Conservation (phyloP, 2,797 vertebrate species). For the Molothrus aeneus region DNA sequence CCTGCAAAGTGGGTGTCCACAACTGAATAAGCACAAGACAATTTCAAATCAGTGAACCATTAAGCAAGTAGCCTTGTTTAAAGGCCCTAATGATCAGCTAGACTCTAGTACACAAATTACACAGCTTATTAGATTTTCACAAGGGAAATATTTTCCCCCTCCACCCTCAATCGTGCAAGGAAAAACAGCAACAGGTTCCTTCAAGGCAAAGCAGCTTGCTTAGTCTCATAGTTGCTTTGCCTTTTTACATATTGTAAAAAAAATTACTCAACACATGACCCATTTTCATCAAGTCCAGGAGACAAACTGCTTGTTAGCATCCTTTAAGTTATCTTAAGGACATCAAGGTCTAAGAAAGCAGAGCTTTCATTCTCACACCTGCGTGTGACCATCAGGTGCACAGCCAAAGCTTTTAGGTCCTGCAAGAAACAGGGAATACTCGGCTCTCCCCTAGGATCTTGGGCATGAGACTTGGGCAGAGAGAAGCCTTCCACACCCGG, state of each 20-base stretch:
- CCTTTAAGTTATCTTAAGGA: not conserved
- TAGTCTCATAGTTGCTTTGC: not conserved
- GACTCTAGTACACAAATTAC: not conserved
- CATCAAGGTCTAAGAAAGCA: not conserved
- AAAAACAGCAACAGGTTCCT: not conserved
- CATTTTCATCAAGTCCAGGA: not conserved
- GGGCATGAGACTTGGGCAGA: not conserved
- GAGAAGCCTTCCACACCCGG: not conserved
- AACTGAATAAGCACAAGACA: not conserved
- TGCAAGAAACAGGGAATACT: not conserved
- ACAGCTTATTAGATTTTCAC: not conserved
- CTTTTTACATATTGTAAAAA: not conserved
- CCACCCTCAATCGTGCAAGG: not conserved
- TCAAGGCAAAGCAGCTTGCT: not conserved
- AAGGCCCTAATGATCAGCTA: not conserved
- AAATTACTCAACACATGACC: not conserved
- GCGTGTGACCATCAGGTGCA: not conserved
- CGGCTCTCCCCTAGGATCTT: not conserved
- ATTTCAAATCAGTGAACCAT: slow-evolving; percentile 10
- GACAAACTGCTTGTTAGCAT: not conserved
- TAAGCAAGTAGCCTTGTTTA: not conserved
- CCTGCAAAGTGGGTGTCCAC: not conserved
- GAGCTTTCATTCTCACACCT: not conserved
- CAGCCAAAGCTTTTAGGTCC: not conserved
- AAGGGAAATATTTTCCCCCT: not conserved